phyloP scores from a whole-genome alignment of 2,888 invertebrate species.

The Elmis aenea region DNA sequence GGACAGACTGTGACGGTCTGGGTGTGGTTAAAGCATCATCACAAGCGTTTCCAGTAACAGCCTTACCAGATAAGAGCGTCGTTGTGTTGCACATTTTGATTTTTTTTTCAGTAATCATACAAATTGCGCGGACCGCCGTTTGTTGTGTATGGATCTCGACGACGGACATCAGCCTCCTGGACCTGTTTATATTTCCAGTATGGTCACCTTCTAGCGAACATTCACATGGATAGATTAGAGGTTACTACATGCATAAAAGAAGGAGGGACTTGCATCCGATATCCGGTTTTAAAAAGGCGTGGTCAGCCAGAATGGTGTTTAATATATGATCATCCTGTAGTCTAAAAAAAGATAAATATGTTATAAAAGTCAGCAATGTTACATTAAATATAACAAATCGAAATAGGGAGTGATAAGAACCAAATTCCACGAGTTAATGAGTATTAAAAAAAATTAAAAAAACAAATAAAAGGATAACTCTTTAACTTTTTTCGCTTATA shows the following conservation, averaged over 20 bases:
- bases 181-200: constrained; percentile 8
- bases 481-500: too few relatives aligned
- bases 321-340: constrained; percentile 29
- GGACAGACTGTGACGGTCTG: constrained; percentile 51
- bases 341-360: constrained; percentile 7
- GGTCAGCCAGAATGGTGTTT: constrained; percentile 36
- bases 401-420: too few relatives aligned
- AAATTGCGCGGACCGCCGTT: too few relatives aligned
- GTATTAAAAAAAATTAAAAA: too few relatives aligned
- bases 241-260: constrained; percentile 35
- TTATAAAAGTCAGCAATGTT: neutral
- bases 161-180: constrained; percentile 9
- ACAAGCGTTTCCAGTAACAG: constrained; percentile 50
- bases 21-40: constrained; percentile 53
- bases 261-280: constrained; percentile 38
- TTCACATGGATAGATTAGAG: constrained; percentile 33
- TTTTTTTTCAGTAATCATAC: too few relatives aligned
- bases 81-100: constrained; percentile 33
- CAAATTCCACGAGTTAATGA: too few relatives aligned
- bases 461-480: too few relatives aligned
- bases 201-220: constrained; percentile 33
- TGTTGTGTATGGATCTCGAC: too few relatives aligned
- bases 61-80: too few relatives aligned
- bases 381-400: too few relatives aligned
- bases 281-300: constrained; percentile 43